Evolutionary conservation across 2,888 invertebrate species (phyloP).

Genomic region (Trachelus iudaicus): DNA sequence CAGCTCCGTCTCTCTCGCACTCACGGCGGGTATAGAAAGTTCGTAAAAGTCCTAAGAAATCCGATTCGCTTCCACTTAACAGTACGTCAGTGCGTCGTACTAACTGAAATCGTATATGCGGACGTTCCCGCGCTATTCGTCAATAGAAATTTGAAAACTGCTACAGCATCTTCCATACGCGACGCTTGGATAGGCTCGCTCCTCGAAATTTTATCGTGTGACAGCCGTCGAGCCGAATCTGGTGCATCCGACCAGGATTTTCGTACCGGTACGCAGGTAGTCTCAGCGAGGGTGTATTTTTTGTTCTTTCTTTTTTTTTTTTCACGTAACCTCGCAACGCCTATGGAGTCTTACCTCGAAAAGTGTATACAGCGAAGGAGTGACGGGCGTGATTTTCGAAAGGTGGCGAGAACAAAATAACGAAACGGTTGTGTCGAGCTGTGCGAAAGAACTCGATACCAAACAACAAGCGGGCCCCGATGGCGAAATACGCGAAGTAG

Average conservation of each 20-base stretch:
- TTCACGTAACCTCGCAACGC: neutral
- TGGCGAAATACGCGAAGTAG: conserved; percentile 37
- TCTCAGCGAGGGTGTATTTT: neutral
- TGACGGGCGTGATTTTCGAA: neutral
- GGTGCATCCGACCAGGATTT: neutral
- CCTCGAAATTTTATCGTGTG: neutral
- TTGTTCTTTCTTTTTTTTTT: neutral
- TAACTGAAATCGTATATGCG: neutral
- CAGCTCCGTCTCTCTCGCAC: neutral
- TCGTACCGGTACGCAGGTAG: neutral
- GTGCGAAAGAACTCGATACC: neutral
- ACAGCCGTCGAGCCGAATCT: neutral
- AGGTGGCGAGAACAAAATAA: neutral
- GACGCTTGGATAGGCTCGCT: too few species aligned
- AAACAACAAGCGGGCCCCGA: conserved; percentile 5
- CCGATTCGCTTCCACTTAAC: neutral
- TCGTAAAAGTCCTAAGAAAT: neutral
- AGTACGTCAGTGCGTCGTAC: neutral
- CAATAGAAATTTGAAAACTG: neutral
- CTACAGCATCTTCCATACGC: neutral
- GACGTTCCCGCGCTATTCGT: neutral
- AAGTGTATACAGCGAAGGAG: neutral
- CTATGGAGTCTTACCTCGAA: neutral
- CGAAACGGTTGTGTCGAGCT: neutral
- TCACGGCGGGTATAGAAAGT: neutral